These are phyloP conservation scores for Elymnias hypermnestra DNA, from an alignment of 1,140 invertebrate genomes.

Conservation along the genomic window DNA sequence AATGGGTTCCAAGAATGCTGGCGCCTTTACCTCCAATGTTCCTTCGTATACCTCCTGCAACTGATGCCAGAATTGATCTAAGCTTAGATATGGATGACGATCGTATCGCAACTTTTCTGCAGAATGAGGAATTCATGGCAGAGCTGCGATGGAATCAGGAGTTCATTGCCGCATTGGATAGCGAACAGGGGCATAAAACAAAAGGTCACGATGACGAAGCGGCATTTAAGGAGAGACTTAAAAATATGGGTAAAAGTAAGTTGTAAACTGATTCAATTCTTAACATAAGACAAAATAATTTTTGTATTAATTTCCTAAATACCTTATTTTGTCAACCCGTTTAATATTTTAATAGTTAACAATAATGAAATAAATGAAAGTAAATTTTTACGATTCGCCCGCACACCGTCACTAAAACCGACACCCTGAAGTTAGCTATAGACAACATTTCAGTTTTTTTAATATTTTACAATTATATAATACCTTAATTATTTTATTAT, in stretches of 20 bases:
- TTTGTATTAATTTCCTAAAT: too few relatives aligned
- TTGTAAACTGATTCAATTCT: too few relatives aligned
- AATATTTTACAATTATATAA: too few relatives aligned
- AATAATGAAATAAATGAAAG: too few relatives aligned
- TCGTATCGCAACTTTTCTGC: conserved; percentile 90
- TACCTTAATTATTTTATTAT: too few relatives aligned
- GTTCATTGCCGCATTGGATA: conserved; percentile 91
- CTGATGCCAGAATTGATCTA: conserved; percentile 60
- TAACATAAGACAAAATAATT: too few relatives aligned
- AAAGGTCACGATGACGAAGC: conserved; percentile 85
- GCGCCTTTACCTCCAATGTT: conserved; percentile 89
- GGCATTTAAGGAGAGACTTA: conserved; percentile 87
- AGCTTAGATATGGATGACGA: conserved; percentile 80
- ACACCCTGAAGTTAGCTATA: too few relatives aligned
- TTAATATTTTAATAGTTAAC: too few relatives aligned
- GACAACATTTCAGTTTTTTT: too few relatives aligned
- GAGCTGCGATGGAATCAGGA: conserved; percentile 92
- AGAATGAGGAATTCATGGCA: conserved; percentile 95
- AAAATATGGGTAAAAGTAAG: conserved; percentile 91
- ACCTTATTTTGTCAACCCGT: too few relatives aligned
- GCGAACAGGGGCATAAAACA: conserved; percentile 77
- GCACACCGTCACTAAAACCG: too few relatives aligned
- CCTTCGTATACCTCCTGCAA: conserved; percentile 78
- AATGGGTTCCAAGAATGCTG: conserved; percentile 90
- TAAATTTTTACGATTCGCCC: too few relatives aligned